These are phyloP conservation scores for Labrus mixtus DNA, from an alignment of 2,113 vertebrate genomes.

Conservation along the genomic window DNA sequence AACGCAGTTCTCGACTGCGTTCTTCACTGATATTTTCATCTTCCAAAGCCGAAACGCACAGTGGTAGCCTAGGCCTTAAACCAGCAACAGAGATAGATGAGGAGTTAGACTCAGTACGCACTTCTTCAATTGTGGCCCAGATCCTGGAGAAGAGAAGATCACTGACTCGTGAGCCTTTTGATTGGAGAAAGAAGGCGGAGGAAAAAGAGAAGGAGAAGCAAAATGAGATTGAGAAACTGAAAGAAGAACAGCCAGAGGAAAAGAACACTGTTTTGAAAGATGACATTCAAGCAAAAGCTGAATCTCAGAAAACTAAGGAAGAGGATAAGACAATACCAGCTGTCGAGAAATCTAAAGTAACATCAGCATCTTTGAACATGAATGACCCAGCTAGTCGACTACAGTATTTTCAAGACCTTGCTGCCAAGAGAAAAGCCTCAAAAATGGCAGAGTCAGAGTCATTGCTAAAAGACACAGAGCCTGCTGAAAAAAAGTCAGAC, in stretches of 20 bases:
- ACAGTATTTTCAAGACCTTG: conserved; percentile 82
- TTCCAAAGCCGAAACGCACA: conserved; percentile 90
- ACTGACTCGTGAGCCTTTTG: conserved; percentile 80
- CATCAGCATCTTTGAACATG: conserved; percentile 62
- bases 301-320: conserved; percentile 34
- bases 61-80: conserved; percentile 69
- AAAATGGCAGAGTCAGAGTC: conserved; percentile 65
- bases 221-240: conserved; percentile 22
- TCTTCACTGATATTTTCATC: conserved; percentile 98
- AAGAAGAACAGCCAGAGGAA: conserved; percentile 41
- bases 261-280: conserved; percentile 27
- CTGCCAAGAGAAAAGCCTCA: conserved; percentile 75
- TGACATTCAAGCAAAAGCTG: conserved; percentile 56
- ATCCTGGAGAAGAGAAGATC: conserved; percentile 90
- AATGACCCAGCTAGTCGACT: conserved; percentile 81
- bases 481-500: conserved; percentile 77
- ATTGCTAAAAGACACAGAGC: conserved; percentile 62
- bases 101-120: conserved; percentile 79
- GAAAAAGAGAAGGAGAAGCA: conserved; percentile 63
- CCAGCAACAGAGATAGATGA: conserved; percentile 81
- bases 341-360: conserved; percentile 35
- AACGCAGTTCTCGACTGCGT: conserved; percentile 93
- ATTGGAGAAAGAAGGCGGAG: conserved; percentile 77
- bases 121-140: conserved; percentile 91
- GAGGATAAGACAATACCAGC: conserved; percentile 45